Conservation (phyloP, 2,888 invertebrate genomes). For the Sympetrum striolatum region DNA sequence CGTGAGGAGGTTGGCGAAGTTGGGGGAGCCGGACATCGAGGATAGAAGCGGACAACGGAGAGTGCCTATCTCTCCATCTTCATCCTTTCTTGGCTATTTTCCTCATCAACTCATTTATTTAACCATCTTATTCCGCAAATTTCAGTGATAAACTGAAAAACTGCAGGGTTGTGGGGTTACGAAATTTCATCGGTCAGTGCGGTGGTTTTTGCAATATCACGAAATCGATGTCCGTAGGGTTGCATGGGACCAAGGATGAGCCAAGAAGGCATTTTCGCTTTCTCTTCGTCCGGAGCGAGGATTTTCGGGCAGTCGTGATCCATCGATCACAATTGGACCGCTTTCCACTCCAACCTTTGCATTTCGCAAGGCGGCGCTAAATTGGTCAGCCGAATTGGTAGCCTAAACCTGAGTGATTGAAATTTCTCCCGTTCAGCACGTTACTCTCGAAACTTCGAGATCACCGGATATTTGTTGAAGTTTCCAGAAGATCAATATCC, state of each 20-base stretch:
- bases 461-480: too few species aligned
- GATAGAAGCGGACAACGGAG: not conserved
- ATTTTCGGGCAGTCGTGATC: slow-evolving; percentile 36
- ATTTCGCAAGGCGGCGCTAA: slow-evolving; percentile 8
- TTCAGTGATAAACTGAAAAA: too few species aligned
- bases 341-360: not conserved
- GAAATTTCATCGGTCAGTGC: not conserved
- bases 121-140: not conserved
- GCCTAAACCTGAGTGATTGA: not conserved
- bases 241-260: not conserved
- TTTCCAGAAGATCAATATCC: too few species aligned
- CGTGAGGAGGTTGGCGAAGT: not conserved
- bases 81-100: not conserved
- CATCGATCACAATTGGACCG: slow-evolving; percentile 18
- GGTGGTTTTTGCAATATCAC: not conserved
- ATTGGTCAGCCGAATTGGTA: not conserved
- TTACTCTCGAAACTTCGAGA: too few species aligned
- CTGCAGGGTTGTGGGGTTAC: not conserved
- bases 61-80: not conserved
- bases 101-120: not conserved
- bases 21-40: too few species aligned
- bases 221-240: not conserved
- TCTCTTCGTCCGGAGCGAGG: not conserved
- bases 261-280: not conserved
- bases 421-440: not conserved